Percentiles rank a stretch among this genome's conserved stretches.
Evolutionary conservation across 2,888 invertebrate species (phyloP).

Genomic region (Gerris lacustris): DNA sequence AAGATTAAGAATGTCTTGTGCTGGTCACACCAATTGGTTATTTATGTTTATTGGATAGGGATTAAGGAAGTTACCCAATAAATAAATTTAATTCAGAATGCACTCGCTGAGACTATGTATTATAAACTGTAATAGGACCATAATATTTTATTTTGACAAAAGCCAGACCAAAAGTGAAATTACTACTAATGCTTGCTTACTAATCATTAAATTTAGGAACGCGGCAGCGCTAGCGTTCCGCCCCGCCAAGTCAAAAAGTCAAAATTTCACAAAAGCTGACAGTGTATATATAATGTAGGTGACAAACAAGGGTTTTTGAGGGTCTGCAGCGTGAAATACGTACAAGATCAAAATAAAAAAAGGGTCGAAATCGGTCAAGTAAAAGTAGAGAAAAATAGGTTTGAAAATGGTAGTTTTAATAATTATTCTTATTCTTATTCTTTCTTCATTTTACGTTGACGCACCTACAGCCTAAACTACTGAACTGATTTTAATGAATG

Average conservation of each 20-base stretch:
- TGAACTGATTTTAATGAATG: not conserved
- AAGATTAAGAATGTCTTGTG: too few relatives aligned
- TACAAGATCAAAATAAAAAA: not conserved
- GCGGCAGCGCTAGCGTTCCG: not conserved
- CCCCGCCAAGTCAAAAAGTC: not conserved
- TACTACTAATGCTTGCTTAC: too few relatives aligned
- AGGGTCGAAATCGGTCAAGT: not conserved
- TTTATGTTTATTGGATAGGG: too few relatives aligned
- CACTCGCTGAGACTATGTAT: too few relatives aligned
- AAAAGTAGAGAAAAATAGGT: not conserved
- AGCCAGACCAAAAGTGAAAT: too few relatives aligned
- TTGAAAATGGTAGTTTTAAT: not conserved
- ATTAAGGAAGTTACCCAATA: too few relatives aligned
- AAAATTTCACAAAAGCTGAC: not conserved
- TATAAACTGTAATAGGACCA: too few relatives aligned
- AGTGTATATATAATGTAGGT: not conserved
- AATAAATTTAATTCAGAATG: too few relatives aligned
- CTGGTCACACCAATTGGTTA: too few relatives aligned
- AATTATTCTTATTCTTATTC: not conserved
- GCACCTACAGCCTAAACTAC: slow-evolving; percentile 1
- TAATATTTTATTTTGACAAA: too few relatives aligned
- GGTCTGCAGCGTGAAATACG: not conserved
- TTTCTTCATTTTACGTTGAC: not conserved
- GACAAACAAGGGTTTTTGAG: not conserved
- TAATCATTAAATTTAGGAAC: not conserved